phyloP scores from a whole-genome alignment of 2,113 vertebrate species.

The Egretta garzetta region DNA sequence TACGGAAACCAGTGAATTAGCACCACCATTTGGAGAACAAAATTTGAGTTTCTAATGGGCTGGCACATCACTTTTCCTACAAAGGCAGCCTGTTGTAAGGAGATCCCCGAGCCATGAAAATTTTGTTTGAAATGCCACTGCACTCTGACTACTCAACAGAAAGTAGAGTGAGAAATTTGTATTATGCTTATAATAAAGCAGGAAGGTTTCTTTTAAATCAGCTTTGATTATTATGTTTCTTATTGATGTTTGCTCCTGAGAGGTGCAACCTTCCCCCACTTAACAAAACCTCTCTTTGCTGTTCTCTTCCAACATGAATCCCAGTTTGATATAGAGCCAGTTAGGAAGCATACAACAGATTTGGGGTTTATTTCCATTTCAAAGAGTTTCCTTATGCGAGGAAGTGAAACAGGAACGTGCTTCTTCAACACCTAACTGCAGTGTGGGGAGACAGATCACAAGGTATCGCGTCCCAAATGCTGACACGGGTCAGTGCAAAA shows the following conservation, averaged over 20 bases:
- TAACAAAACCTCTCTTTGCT: neutral
- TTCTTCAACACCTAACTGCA: neutral
- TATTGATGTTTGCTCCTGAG: neutral
- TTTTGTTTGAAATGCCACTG: neutral
- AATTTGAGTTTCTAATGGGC: neutral
- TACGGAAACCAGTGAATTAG: neutral
- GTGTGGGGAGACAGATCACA: accelerated
- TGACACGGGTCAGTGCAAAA: neutral
- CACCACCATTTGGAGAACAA: accelerated
- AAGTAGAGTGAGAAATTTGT: neutral
- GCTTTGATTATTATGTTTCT: neutral
- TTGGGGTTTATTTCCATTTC: neutral
- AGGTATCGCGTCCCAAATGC: neutral
- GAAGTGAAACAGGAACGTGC: neutral
- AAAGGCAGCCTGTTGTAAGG: neutral
- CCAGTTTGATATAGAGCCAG: neutral
- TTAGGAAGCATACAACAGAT: neutral
- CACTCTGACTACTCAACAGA: neutral
- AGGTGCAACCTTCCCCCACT: neutral
- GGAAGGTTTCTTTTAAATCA: neutral
- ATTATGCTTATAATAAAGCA: neutral
- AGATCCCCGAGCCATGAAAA: neutral
- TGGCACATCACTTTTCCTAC: neutral
- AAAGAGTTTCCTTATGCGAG: neutral
- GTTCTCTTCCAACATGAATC: neutral